Evolutionary conservation across 2,888 invertebrate species (phyloP).

Genomic region (Pilophorus perplexus): DNA sequence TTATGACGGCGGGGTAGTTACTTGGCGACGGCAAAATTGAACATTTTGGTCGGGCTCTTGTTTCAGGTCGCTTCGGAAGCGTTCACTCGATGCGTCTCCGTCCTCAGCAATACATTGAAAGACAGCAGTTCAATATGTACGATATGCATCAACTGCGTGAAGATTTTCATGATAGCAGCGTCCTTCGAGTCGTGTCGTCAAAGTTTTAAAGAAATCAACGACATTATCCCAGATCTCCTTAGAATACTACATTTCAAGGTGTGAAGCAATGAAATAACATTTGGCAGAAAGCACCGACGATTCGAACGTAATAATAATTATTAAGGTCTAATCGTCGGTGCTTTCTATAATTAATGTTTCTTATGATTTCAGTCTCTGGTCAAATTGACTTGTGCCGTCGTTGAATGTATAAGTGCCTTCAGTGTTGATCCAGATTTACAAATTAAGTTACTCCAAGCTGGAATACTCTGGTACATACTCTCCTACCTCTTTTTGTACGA

Average conservation of each 20-base stretch:
- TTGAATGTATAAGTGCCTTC: slow-evolving; percentile 84
- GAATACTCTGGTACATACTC: slow-evolving; percentile 88
- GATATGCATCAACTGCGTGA: slow-evolving; percentile 84
- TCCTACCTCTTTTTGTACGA: slow-evolving; percentile 91
- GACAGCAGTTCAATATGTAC: slow-evolving; percentile 77
- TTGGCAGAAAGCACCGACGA: no score
- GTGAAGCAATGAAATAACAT: slow-evolving; percentile 42
- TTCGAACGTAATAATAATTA: not conserved
- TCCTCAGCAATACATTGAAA: slow-evolving; percentile 75
- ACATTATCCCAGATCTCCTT: slow-evolving; percentile 78
- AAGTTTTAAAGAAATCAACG: slow-evolving; percentile 78
- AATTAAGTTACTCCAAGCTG: slow-evolving; percentile 75
- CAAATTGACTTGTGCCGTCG: slow-evolving; percentile 79
- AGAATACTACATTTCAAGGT: slow-evolving; percentile 83
- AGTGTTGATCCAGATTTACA: slow-evolving; percentile 84
- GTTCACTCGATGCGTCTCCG: slow-evolving; percentile 89
- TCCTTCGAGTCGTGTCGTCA: slow-evolving; percentile 87
- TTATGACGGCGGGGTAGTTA: no score
- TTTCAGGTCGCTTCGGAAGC: slow-evolving; percentile 78
- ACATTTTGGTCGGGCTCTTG: not conserved
- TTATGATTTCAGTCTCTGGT: slow-evolving; percentile 67
- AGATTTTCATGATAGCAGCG: slow-evolving; percentile 94
- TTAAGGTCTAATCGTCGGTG: slow-evolving; percentile 9
- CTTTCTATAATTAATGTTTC: slow-evolving; percentile 11
- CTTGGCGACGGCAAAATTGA: no score